These are phyloP conservation scores for Trachelus stipa DNA, from an alignment of 2,888 invertebrate genomes.

Conservation along the genomic window DNA sequence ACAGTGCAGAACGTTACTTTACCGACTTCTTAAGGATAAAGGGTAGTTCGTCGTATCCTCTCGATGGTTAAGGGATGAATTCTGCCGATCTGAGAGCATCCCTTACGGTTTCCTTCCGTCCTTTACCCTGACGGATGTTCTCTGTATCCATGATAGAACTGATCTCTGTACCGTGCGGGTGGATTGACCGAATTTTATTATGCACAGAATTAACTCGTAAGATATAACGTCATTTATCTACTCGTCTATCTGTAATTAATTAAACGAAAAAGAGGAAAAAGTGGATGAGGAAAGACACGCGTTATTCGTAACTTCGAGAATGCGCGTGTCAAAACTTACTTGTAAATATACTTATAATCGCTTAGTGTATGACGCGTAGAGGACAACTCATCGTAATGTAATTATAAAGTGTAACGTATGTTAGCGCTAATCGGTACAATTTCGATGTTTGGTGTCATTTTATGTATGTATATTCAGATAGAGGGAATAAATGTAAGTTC, in stretches of 20 bases:
- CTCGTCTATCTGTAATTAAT: too few relatives aligned
- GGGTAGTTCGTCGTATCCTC: too few relatives aligned
- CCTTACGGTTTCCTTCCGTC: conserved; percentile 15
- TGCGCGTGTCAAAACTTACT: not conserved
- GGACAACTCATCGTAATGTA: not conserved
- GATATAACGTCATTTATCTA: not conserved
- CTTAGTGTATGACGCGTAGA: too few relatives aligned
- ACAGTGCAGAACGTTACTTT: too few relatives aligned
- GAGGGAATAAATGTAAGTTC: conserved; percentile 1
- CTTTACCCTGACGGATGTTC: conserved; percentile 14
- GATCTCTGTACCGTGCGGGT: not conserved
- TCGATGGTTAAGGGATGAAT: not conserved
- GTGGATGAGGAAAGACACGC: too few relatives aligned
- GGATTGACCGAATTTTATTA: not conserved
- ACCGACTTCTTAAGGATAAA: too few relatives aligned
- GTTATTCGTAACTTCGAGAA: too few relatives aligned
- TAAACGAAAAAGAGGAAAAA: too few relatives aligned
- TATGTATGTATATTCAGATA: conserved; percentile 6
- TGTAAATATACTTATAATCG: conserved; percentile 4
- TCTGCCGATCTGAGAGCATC: conserved; percentile 8
- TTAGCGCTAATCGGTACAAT: conserved; percentile 19
- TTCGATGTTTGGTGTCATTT: conserved; percentile 29
- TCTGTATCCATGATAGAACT: conserved; percentile 6
- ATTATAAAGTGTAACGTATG: not conserved
- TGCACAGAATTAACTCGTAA: conserved; percentile 1